Percentiles rank a stretch among this genome's conserved stretches.
These are phyloP conservation scores for Pseudomyrmex sp. DNA, from an alignment of 1,140 invertebrate genomes.

Conservation along the genomic window DNA sequence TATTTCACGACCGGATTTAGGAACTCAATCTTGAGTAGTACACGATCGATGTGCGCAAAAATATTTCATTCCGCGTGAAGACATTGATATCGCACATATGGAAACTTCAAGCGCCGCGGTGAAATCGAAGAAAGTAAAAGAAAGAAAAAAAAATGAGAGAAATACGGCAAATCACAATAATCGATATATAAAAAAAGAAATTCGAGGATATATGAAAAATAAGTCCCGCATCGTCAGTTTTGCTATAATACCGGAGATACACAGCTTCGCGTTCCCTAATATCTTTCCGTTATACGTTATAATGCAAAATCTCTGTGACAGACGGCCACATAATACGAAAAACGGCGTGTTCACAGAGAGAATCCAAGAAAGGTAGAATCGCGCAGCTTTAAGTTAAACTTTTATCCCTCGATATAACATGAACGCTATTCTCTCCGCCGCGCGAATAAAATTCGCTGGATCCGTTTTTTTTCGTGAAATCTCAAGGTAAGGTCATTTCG, in stretches of 20 bases:
- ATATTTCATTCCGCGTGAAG: not conserved
- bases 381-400: conserved; percentile 38
- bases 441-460: conserved; percentile 41
- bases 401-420: conserved; percentile 40
- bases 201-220: not conserved
- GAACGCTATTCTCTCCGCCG: conserved; percentile 4
- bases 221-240: conserved; percentile 20
- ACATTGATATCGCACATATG: not conserved
- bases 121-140: not conserved
- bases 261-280: not conserved
- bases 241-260: not conserved
- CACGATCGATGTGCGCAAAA: not conserved
- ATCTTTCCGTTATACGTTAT: conserved; percentile 19
- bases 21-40: not conserved
- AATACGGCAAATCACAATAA: not conserved
- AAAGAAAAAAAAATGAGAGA: too few species aligned
- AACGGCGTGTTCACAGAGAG: not conserved
- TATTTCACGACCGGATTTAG: conserved; percentile 1
- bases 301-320: conserved; percentile 33
- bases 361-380: not conserved
- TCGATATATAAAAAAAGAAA: not conserved
- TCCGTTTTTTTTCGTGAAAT: conserved; percentile 14
- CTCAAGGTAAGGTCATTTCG: conserved; percentile 66
- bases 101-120: not conserved
- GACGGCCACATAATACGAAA: conserved; percentile 5